Evolutionary conservation across 2,113 vertebrate genomes (phyloP).

Genomic region (Syngnathoides biaculeatus): DNA sequence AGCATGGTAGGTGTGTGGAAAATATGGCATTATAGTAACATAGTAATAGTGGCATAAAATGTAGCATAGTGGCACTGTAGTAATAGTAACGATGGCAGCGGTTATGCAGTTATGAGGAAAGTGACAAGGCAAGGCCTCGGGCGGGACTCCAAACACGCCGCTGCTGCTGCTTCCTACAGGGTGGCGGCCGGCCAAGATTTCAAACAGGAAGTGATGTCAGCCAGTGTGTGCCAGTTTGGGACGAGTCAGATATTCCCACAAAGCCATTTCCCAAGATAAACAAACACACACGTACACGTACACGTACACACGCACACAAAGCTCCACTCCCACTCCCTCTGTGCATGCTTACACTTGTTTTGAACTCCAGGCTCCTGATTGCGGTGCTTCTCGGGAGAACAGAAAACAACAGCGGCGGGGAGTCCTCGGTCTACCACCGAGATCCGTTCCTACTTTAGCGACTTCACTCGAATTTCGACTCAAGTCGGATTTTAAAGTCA

Average conservation of each 20-base stretch:
- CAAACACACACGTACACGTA: conserved; percentile 43
- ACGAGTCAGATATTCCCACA: conserved; percentile 68
- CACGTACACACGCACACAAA: neutral
- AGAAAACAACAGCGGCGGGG: too few relatives aligned
- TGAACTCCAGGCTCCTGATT: conserved; percentile 44
- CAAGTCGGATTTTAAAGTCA: too few relatives aligned
- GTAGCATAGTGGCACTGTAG: too few relatives aligned
- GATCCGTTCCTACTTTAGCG: too few relatives aligned
- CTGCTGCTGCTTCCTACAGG: conserved; percentile 20
- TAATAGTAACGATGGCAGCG: too few relatives aligned
- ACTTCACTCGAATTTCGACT: too few relatives aligned
- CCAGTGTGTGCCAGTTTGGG: conserved; percentile 62
- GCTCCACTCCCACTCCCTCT: conserved; percentile 27
- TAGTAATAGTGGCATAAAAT: too few relatives aligned
- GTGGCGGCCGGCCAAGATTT: conserved; percentile 36
- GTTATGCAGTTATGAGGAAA: neutral
- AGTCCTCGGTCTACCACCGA: too few relatives aligned
- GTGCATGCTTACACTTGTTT: conserved; percentile 28
- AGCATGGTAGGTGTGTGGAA: too few relatives aligned
- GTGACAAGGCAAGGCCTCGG: neutral
- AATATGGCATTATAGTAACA: too few relatives aligned
- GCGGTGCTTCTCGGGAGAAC: conserved; percentile 36
- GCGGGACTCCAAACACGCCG: neutral
- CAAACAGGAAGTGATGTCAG: conserved; percentile 67
- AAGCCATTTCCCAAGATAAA: conserved; percentile 69